phyloP scores from a whole-genome alignment of 1,140 invertebrate genomes.

The Araneus ventricosus region DNA sequence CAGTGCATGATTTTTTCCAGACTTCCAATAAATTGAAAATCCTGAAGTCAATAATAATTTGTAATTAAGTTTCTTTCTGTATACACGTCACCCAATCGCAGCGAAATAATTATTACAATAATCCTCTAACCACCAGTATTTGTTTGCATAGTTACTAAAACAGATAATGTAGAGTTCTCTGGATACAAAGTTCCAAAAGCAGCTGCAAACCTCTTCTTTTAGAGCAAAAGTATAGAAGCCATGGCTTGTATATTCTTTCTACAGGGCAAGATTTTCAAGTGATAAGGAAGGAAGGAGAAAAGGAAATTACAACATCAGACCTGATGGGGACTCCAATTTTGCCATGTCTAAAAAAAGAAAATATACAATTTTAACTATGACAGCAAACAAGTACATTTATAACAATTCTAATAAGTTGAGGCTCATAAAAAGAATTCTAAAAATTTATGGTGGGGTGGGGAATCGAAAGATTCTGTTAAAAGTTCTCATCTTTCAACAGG shows the following conservation, averaged over 20 bases:
- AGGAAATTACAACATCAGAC: constrained; percentile 62
- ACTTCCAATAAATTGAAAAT: constrained; percentile 48
- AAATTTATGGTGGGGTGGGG: too few species aligned
- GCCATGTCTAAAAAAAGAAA: constrained; percentile 65
- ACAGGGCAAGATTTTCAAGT: constrained; percentile 69
- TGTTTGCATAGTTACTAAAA: constrained; percentile 73
- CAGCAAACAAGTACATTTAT: neutral
- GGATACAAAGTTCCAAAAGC: constrained; percentile 72
- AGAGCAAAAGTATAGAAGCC: constrained; percentile 71
- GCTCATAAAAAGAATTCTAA: too few species aligned
- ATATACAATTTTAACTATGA: neutral
- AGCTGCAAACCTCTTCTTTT: constrained; percentile 72
- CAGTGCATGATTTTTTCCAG: constrained; percentile 57
- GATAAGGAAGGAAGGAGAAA: constrained; percentile 63
- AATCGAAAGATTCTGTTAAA: too few species aligned
- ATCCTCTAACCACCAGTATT: constrained; percentile 73
- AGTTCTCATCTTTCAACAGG: too few species aligned
- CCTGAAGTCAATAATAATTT: constrained; percentile 61
- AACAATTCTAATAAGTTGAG: neutral
- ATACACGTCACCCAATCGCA: constrained; percentile 61
- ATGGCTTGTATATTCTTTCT: constrained; percentile 63
- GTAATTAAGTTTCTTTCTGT: constrained; percentile 61
- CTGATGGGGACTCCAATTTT: constrained; percentile 75
- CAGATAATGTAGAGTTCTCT: constrained; percentile 68
- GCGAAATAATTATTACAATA: constrained; percentile 70